Evolutionary conservation across 2,113 vertebrate genomes (phyloP).

Genomic region (Nestor notabilis): DNA sequence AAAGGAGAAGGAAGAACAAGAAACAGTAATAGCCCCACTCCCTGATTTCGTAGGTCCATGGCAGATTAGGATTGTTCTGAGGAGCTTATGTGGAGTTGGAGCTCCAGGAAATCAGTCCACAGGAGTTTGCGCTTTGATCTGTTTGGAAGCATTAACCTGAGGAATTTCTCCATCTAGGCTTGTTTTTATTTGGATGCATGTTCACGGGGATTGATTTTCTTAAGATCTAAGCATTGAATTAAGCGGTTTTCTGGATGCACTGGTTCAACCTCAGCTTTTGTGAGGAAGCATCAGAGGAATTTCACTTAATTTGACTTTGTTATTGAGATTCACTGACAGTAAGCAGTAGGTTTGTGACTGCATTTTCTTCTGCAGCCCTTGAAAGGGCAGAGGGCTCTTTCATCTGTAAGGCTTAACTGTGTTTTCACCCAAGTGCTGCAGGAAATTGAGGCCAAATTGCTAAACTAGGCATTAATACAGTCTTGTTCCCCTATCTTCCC

Average conservation of each 20-base stretch:
- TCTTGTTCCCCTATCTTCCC: not conserved
- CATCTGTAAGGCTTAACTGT: not conserved
- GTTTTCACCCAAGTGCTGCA: not conserved
- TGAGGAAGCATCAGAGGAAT: not conserved
- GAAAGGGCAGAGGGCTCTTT: not conserved
- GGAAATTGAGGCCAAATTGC: not conserved
- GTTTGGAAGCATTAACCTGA: constrained; percentile 47
- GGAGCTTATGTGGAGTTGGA: not conserved
- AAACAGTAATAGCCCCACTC: not conserved
- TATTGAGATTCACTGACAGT: not conserved
- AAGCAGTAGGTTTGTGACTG: not conserved
- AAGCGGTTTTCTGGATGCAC: constrained; percentile 7
- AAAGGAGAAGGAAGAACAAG: not conserved
- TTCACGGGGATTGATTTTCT: constrained; percentile 36
- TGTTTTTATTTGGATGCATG: constrained; percentile 40
- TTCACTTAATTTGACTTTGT: constrained; percentile 6
- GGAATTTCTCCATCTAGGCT: constrained; percentile 2
- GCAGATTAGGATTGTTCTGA: not conserved
- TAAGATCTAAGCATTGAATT: not conserved
- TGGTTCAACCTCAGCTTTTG: not conserved
- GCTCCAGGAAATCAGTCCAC: not conserved
- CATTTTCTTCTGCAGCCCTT: not conserved
- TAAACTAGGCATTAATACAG: not conserved
- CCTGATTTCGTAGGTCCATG: not conserved
- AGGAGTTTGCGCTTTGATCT: constrained; percentile 39